A percentile compares a stretch with the other conserved stretches of the same genome.
Conservation (phyloP, 2,113 vertebrate species). For the human region GRCh38 chrX:155082001-155082500, state of each 20-base stretch:
- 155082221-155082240: background rate
- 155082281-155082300: background rate
- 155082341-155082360: background rate
- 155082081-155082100: background rate
- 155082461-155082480: background rate
- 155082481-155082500: background rate
- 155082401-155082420: background rate
- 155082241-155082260: background rate
- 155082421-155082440: background rate
- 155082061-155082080: background rate
- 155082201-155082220: background rate
- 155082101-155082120: background rate
- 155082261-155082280: background rate
- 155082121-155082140: background rate
- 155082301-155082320: background rate
- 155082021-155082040: background rate
- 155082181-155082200: background rate
- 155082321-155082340: background rate
- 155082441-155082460: background rate
- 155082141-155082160: background rate
- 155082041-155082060: background rate
- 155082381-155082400: background rate
- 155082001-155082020: background rate
- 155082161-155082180: background rate
- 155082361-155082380: background rate